phyloP scores from a whole-genome alignment of 2,888 invertebrate genomes.

The Lithophane socia region DNA sequence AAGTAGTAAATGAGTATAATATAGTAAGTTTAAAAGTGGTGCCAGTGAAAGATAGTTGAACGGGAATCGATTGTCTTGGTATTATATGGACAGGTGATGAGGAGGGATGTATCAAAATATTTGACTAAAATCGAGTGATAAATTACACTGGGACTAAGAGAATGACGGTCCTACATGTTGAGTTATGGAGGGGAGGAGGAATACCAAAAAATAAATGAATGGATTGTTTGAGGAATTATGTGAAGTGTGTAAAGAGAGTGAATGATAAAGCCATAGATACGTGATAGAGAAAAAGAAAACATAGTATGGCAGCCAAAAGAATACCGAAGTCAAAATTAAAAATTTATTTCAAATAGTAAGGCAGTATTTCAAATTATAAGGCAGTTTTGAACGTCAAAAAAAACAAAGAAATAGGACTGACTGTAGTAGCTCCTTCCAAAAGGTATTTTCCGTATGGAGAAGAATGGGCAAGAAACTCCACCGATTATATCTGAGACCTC shows the following conservation, averaged over 20 bases:
- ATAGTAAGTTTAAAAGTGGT: background rate
- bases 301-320: background rate
- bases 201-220: background rate
- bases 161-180: background rate
- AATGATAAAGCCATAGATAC: background rate
- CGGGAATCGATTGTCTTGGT: background rate
- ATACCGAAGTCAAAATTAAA: background rate
- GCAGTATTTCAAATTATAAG: too few relatives aligned
- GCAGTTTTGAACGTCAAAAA: too few relatives aligned
- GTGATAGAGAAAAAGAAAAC: background rate
- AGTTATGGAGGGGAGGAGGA: background rate
- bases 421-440: too few relatives aligned
- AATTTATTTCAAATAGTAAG: too few relatives aligned
- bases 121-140: background rate
- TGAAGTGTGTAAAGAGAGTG: background rate
- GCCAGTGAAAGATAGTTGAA: background rate
- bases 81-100: background rate
- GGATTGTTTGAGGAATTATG: background rate
- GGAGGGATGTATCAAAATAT: background rate
- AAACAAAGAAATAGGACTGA: too few relatives aligned
- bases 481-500: background rate
- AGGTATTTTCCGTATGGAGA: too few relatives aligned
- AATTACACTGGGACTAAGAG: background rate
- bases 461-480: too few relatives aligned
- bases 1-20: too few relatives aligned